Percentiles rank a stretch among this genome's conserved stretches.
Evolutionary conservation across 2,797 vertebrate genomes (phyloP).

Genomic region (Micrastur ruficollis): DNA sequence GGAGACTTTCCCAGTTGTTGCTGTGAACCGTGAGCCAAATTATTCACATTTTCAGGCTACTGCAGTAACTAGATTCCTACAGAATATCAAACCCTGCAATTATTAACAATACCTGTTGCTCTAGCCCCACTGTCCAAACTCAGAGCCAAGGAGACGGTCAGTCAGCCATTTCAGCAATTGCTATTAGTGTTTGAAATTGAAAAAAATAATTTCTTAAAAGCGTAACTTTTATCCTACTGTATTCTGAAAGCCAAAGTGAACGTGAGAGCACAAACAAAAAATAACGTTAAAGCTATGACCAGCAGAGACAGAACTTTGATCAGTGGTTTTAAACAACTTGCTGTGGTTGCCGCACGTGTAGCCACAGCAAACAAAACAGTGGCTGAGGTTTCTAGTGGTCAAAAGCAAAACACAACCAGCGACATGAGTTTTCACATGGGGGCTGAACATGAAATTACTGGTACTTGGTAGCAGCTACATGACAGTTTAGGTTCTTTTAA

Average conservation of each 20-base stretch:
- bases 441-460: neutral
- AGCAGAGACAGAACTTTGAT: slow-evolving; percentile 8
- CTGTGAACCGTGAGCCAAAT: neutral
- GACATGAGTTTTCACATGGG: neutral
- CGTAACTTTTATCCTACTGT: neutral
- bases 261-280: neutral
- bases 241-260: neutral
- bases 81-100: neutral
- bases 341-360: slow-evolving; percentile 15
- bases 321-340: slow-evolving; percentile 22
- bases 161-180: neutral
- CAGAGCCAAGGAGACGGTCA: neutral
- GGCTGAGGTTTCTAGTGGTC: slow-evolving; percentile 3
- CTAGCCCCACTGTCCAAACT: neutral
- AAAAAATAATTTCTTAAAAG: neutral
- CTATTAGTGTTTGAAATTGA: neutral
- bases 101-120: neutral
- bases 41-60: slow-evolving; percentile 12
- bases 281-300: neutral
- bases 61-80: neutral
- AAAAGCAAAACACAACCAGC: neutral
- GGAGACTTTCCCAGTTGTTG: slow-evolving; percentile 29
- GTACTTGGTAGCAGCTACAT: neutral
- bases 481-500: neutral
- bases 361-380: slow-evolving; percentile 30